A percentile compares a stretch with the other conserved stretches of the same genome.
Conservation (phyloP, 2,888 invertebrate genomes). For the Ligdia adustata region DNA sequence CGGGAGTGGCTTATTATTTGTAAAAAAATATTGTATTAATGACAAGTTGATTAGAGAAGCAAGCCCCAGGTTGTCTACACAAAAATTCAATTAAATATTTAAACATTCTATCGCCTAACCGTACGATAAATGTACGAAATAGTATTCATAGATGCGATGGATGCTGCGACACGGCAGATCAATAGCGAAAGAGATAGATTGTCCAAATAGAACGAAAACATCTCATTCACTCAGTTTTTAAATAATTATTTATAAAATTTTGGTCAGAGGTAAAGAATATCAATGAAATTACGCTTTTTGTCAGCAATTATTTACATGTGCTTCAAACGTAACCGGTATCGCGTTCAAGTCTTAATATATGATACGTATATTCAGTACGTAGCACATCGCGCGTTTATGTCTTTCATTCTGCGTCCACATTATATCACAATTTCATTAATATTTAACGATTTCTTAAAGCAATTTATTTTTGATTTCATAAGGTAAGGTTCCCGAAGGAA, state of each 20-base stretch:
- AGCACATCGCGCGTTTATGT: conserved; percentile 17
- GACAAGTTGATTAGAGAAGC: too few species aligned
- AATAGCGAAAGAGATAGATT: conserved; percentile 61
- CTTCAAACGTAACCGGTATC: conserved; percentile 21
- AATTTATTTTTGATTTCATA: background rate
- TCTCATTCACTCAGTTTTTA: background rate
- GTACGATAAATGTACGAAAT: too few species aligned
- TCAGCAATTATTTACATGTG: too few species aligned
- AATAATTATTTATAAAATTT: background rate
- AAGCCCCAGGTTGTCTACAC: too few species aligned
- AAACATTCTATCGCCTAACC: too few species aligned
- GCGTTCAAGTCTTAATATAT: conserved; percentile 27
- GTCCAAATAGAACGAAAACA: conserved; percentile 11
- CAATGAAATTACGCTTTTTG: too few species aligned
- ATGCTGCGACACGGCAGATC: conserved; percentile 70
- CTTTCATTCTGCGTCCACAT: conserved; percentile 1
- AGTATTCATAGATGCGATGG: conserved; percentile 40
- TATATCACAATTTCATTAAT: background rate
- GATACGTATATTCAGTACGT: conserved; percentile 7
- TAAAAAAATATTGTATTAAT: too few species aligned
- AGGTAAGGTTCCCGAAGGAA: background rate
- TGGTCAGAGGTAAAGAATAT: too few species aligned
- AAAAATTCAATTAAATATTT: too few species aligned
- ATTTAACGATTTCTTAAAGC: too few species aligned
- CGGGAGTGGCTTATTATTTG: too few species aligned